Evolutionary conservation across 1,140 invertebrate species (phyloP).

Genomic region (Zaprionus vittiger): DNA sequence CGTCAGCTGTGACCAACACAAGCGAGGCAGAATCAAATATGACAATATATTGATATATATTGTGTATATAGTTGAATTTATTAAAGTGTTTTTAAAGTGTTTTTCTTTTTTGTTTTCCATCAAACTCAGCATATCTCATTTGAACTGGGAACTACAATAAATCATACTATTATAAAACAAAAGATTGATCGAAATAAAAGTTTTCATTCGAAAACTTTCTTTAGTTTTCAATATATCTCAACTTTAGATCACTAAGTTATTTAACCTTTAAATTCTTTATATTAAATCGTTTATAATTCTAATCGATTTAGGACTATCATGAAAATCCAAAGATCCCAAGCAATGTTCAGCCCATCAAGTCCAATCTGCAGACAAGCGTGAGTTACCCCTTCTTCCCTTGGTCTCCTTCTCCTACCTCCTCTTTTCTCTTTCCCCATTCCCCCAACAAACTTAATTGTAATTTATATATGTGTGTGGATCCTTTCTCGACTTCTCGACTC

Average conservation of each 20-base stretch:
- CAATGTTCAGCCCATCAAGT: not conserved
- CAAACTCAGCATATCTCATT: no score
- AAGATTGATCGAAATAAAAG: not conserved
- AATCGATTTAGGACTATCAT: not conserved
- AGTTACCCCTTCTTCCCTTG: not conserved
- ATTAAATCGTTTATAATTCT: not conserved
- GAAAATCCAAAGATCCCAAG: not conserved
- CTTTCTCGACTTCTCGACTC: slow-evolving; percentile 31
- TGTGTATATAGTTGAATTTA: no score
- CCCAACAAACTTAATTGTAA: slow-evolving; percentile 55
- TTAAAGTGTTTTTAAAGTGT: no score
- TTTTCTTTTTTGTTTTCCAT: not conserved
- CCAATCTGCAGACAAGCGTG: not conserved
- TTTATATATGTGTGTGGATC: slow-evolving; percentile 44
- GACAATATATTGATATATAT: no score
- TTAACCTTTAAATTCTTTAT: no score
- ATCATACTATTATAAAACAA: not conserved
- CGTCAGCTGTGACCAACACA: not conserved
- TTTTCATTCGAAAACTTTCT: no score
- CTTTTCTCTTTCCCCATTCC: not conserved
- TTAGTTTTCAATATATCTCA: no score
- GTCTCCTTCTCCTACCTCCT: no score
- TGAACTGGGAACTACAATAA: not conserved
- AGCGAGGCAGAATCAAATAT: no score
- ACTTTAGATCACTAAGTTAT: no score